Conservation (phyloP, 2,888 invertebrate genomes). For the Pristionchus maxplancki region DNA sequence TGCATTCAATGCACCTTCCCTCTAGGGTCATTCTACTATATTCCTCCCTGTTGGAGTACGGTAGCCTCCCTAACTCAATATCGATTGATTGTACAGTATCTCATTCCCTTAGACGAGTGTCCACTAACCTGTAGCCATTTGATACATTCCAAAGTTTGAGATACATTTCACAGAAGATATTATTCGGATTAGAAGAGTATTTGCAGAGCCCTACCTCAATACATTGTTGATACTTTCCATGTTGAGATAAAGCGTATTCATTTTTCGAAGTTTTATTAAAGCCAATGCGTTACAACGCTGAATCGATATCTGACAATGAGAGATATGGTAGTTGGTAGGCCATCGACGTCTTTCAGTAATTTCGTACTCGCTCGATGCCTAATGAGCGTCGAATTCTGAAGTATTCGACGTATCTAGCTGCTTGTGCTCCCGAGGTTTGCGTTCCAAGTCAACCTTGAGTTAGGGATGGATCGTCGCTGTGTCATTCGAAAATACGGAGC, state of each 20-base stretch:
- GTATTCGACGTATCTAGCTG: conserved; percentile 52
- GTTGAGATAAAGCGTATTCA: not conserved
- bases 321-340: not conserved
- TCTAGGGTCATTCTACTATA: not conserved
- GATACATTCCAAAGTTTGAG: not conserved
- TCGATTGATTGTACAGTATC: conserved; percentile 19
- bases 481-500: too few relatives aligned
- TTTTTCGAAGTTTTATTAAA: not conserved
- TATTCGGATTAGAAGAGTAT: not conserved
- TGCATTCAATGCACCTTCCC: conserved; percentile 58
- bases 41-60: not conserved
- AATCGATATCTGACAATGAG: not conserved
- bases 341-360: not conserved
- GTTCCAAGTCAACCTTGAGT: too few relatives aligned
- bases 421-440: conserved; percentile 50
- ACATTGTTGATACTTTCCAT: not conserved
- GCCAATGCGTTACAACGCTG: not conserved
- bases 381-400: conserved; percentile 52
- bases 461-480: too few relatives aligned
- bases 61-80: not conserved
- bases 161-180: conserved; percentile 17
- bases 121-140: conserved; percentile 26
- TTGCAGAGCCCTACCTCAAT: not conserved
- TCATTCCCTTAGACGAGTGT: conserved; percentile 1
- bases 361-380: conserved; percentile 31